phyloP scores from a whole-genome alignment of 2,113 vertebrate genomes.

The Heliornis fulica region DNA sequence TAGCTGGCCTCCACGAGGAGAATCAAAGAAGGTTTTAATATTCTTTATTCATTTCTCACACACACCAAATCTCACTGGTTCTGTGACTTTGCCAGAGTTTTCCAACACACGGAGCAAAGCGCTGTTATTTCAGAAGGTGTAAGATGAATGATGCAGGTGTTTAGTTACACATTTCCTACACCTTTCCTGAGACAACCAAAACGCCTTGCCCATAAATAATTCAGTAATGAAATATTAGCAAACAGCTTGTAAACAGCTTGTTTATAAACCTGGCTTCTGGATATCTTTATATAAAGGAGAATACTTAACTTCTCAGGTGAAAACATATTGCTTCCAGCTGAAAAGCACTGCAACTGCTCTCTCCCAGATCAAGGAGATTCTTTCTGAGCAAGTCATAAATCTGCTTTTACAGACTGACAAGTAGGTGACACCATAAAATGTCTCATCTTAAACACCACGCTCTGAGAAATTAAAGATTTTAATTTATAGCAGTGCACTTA shows the following conservation, averaged over 20 bases:
- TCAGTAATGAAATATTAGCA: background rate
- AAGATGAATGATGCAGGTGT: background rate
- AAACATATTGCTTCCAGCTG: background rate
- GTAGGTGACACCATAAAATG: background rate
- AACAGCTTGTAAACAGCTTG: background rate
- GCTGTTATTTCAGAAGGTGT: background rate
- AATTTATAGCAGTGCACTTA: background rate
- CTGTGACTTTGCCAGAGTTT: background rate
- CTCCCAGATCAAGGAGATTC: background rate
- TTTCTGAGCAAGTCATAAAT: constrained; percentile 3
- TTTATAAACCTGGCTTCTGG: background rate
- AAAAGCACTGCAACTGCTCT: background rate
- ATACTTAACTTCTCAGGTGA: background rate
- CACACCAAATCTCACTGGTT: background rate
- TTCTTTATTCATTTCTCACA: background rate
- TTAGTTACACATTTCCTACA: background rate
- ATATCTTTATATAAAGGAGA: background rate
- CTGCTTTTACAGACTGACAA: constrained; percentile 6
- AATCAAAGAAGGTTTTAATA: background rate
- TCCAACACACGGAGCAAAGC: background rate
- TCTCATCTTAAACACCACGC: background rate
- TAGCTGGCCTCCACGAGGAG: background rate
- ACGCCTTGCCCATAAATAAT: background rate
- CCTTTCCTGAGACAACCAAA: background rate
- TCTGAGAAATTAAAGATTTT: background rate